Conservation (phyloP, 2,113 vertebrate species). For the Lycocorax pyrrhopterus region DNA sequence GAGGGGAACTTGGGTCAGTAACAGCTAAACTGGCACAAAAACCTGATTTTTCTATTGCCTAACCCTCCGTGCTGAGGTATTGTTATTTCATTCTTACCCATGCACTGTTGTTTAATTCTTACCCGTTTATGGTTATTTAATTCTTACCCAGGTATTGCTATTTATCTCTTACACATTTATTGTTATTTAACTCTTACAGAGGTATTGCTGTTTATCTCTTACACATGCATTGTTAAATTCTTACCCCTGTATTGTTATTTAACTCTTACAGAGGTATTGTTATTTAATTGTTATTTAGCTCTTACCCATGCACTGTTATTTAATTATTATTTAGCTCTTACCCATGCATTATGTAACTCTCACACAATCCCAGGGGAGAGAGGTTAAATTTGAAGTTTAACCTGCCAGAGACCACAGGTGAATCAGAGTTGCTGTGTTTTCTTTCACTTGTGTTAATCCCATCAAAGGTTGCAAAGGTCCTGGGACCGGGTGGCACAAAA, state of each 20-base stretch:
- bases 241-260: not conserved
- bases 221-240: not conserved
- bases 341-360: not conserved
- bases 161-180: not conserved
- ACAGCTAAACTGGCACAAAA: not conserved
- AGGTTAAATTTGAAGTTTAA: not conserved
- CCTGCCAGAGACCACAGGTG: not conserved
- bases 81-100: not conserved
- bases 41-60: not conserved
- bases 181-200: not conserved
- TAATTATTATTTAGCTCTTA: not conserved
- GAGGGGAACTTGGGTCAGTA: not conserved
- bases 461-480: not conserved
- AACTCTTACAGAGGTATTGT: accelerated
- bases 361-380: not conserved
- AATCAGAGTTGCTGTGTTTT: not conserved
- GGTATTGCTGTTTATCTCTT: not conserved
- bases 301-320: not conserved
- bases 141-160: not conserved
- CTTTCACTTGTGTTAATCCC: not conserved
- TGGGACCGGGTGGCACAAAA: not conserved
- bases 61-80: not conserved
- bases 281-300: not conserved
- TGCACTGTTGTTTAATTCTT: not conserved
- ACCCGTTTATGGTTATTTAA: too few relatives aligned